Conservation (phyloP, 2,797 vertebrate genomes). For the Protosalanx chinensis region DNA sequence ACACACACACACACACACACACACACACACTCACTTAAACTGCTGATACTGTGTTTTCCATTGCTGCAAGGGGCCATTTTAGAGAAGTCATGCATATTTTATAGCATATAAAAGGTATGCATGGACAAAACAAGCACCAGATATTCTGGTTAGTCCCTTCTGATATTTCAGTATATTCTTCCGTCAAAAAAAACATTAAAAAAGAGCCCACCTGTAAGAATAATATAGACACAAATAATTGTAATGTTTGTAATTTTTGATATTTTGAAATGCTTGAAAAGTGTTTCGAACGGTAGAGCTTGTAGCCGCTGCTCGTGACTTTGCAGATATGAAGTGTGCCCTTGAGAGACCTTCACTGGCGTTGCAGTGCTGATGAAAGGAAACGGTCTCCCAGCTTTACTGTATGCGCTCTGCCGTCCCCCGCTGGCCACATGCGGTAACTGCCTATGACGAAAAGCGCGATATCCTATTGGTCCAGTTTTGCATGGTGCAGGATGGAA, state of each 20-base stretch:
- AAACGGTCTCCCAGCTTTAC: constrained; percentile 13
- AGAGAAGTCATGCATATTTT: constrained; percentile 64
- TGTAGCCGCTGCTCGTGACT: constrained; percentile 57
- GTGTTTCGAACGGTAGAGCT: too few relatives aligned
- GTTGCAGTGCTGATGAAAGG: constrained; percentile 60
- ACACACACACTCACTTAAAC: constrained; percentile 33
- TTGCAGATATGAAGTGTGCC: constrained; percentile 73
- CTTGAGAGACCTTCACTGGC: constrained; percentile 71
- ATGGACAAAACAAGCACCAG: neutral
- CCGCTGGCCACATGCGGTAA: constrained; percentile 40
- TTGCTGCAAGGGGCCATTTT: constrained; percentile 49
- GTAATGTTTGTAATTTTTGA: neutral
- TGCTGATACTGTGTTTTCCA: constrained; percentile 59
- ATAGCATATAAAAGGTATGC: constrained; percentile 47
- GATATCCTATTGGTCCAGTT: too few relatives aligned
- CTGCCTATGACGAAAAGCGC: constrained; percentile 17
- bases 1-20: neutral
- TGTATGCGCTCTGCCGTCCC: constrained; percentile 43
- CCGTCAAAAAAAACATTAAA: neutral
- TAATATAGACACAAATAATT: neutral
- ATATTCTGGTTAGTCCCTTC: neutral
- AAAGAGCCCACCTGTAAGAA: neutral
- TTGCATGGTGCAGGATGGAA: too few relatives aligned
- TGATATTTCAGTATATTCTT: neutral
- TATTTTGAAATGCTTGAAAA: neutral